Percentiles rank a stretch among this genome's conserved stretches.
Conservation (phyloP, 2,797 vertebrate species). For the Cryptoblepharus egeriae region DNA sequence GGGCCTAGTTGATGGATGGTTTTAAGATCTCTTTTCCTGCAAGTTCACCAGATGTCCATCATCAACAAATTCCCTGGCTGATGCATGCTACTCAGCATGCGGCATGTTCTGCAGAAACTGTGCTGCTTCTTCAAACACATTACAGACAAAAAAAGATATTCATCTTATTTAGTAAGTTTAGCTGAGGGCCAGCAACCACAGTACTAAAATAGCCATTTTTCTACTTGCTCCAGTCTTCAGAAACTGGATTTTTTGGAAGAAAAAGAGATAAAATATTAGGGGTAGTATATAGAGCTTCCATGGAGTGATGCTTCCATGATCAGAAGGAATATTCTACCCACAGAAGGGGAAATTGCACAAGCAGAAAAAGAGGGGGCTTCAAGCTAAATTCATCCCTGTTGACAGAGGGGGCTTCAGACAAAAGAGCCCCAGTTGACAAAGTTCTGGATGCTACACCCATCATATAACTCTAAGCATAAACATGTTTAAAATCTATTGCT, state of each 20-base stretch:
- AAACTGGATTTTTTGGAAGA: not conserved
- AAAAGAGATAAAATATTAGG: too few species aligned
- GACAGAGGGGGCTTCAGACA: too few species aligned
- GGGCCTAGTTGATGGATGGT: not conserved
- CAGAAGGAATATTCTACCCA: too few species aligned
- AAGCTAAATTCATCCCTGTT: too few species aligned
- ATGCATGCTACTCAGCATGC: not conserved
- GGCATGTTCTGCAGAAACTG: not conserved
- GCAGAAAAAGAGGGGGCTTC: too few species aligned
- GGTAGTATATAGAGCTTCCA: too few species aligned
- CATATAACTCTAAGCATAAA: slow-evolving; percentile 18
- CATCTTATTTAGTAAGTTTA: not conserved
- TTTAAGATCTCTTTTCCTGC: not conserved
- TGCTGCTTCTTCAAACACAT: not conserved
- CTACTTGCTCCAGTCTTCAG: not conserved
- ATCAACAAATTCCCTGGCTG: not conserved
- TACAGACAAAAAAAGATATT: not conserved
- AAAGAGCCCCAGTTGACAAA: too few species aligned
- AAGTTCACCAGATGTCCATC: not conserved
- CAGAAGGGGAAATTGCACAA: too few species aligned
- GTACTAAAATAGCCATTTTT: not conserved
- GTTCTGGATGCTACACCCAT: not conserved
- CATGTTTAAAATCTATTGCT: not conserved
- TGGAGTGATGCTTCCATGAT: too few species aligned
- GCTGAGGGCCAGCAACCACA: not conserved